Conservation (phyloP, 2,113 vertebrate species). For the Labeo rohita region DNA sequence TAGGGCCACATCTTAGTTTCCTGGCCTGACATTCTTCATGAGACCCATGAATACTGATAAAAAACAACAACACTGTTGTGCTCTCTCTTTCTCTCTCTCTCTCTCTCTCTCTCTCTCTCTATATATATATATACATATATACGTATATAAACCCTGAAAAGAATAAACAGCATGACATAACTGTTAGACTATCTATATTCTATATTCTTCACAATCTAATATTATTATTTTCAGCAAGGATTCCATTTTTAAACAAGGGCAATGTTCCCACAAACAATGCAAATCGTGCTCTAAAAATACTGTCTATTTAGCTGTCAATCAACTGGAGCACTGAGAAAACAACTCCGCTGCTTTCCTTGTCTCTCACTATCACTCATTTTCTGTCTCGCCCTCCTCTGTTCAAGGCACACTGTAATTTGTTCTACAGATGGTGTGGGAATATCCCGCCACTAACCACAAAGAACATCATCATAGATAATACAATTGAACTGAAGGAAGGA, state of each 20-base stretch:
- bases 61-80: background rate
- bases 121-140: too few relatives aligned
- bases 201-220: background rate
- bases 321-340: conserved; percentile 5
- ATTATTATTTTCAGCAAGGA: background rate
- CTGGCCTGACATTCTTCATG: background rate
- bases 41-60: background rate
- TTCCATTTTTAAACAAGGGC: conserved; percentile 1
- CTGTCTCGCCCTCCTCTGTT: background rate
- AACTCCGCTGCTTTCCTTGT: background rate
- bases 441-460: background rate
- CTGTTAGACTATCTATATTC: background rate
- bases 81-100: background rate
- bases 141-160: background rate
- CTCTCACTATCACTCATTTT: background rate
- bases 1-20: background rate
- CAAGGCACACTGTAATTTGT: background rate
- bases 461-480: background rate
- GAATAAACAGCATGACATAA: background rate
- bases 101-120: background rate
- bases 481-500: background rate
- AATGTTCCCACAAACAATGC: conserved; percentile 1
- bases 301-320: conserved; percentile 25
- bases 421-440: background rate
- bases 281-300: conserved; percentile 16